Evolutionary conservation across 2,113 vertebrate genomes (phyloP), one percentile per base, ranked within the genome.

Genomic region (Arenaria interpres): DNA sequence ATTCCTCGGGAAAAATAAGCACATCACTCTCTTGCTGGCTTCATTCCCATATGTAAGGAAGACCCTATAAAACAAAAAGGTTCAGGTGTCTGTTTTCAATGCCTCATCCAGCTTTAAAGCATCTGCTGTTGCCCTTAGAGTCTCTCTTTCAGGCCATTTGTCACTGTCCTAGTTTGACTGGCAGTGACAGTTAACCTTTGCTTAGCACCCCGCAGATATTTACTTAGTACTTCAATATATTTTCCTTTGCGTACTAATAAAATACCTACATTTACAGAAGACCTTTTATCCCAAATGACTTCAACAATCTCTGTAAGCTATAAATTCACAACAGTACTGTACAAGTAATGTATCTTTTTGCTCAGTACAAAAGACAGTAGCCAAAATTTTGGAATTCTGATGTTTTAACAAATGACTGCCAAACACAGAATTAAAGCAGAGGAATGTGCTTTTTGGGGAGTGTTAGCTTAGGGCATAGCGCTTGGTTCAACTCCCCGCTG

Each of bases 251-350:
- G 10, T 89, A 35, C 73, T 86, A 87, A 92, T 90, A 93, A 95
- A 95, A 90, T 68, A 82, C 53, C 66, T 82, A 39, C 48, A 16
- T 87, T 80, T 92, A 81, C 67, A 78, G 83, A 81, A 25, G 69
- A 75, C 78, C 82, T 92, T 91, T 90, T 94, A 72, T 87, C 86
- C 79, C 90, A 81, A 68, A 78, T 62, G 69, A 75, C 85, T 94
- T 94, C 46, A 57, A 64, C 33, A 51, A 41, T 53, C 33, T 72
- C 76, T 90, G 41, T 64, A 90, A 90, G 53, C 68, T 95, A 21
- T 87, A 84, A 75, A 94, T 96, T 93, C 87, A 45, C 48, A 43
- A 51, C 22, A n/a, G 19, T 71, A 67, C 51, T 78, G 13, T 45
- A 56, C 18, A 80, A 41, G 72, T 68, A n/a, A 25, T 8, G 14